phyloP scores from a whole-genome alignment of 2,797 vertebrate genomes.

The Meda fulgida region DNA sequence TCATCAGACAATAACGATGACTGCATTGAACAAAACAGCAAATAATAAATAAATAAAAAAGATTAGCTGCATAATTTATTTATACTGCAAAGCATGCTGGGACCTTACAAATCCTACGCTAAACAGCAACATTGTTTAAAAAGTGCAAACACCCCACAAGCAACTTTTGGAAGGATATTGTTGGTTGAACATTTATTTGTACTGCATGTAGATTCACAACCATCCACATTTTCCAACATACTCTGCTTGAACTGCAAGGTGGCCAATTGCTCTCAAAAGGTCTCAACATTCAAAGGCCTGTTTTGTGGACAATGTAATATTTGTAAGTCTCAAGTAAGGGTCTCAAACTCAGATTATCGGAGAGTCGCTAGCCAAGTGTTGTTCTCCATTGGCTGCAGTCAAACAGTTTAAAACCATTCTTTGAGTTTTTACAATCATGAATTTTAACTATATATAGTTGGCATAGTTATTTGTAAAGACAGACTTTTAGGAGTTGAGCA shows the following conservation, averaged over 20 bases:
- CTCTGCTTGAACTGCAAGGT: not conserved
- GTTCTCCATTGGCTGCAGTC: not conserved
- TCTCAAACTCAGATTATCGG: not conserved
- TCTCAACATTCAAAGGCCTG: not conserved
- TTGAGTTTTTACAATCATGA: not conserved
- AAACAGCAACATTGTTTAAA: not conserved
- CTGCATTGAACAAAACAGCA: not conserved
- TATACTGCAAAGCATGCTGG: not conserved
- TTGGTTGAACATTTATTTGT: not conserved
- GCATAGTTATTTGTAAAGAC: not conserved
- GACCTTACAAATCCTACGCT: not conserved
- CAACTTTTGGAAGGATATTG: not conserved
- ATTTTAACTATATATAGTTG: constrained; percentile 2
- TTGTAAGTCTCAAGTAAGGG: not conserved
- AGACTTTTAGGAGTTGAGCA: constrained; percentile 3
- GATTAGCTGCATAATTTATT: not conserved
- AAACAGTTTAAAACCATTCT: not conserved
- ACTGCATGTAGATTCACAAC: not conserved
- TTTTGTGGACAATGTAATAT: not conserved
- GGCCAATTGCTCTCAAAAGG: not conserved
- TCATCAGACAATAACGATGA: not conserved
- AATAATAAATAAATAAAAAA: not conserved
- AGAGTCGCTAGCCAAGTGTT: not conserved
- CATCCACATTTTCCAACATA: not conserved
- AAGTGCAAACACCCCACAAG: not conserved